These are phyloP conservation scores for Tenthredo distinguenda DNA, from an alignment of 2,888 invertebrate genomes.

Conservation along the genomic window DNA sequence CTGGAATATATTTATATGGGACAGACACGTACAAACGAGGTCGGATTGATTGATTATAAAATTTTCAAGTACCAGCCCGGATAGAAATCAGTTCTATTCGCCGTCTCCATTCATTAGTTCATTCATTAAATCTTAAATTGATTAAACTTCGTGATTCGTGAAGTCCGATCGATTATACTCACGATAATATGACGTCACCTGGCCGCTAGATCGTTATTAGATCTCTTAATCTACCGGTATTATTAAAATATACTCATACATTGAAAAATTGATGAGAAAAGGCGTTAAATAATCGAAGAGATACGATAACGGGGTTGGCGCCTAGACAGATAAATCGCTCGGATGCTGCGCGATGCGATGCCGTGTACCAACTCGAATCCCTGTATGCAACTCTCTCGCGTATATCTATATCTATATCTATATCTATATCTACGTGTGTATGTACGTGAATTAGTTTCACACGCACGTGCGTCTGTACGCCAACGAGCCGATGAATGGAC, in stretches of 20 bases:
- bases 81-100: not conserved
- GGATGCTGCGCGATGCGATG: not conserved
- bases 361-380: not conserved
- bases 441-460: conserved; percentile 38
- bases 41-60: conserved; percentile 11
- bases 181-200: not conserved
- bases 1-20: not conserved
- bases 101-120: not conserved
- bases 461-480: conserved; percentile 54
- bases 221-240: not conserved
- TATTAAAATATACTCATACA: not conserved
- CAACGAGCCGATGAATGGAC: conserved; percentile 71
- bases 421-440: not conserved
- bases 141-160: not conserved
- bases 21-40: not conserved
- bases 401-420: not conserved
- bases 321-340: conserved; percentile 44
- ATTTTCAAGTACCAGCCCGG: not conserved
- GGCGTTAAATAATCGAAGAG: not conserved
- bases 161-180: not conserved
- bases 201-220: not conserved
- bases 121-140: conserved; percentile 1
- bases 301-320: conserved; percentile 3
- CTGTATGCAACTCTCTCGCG: not conserved
- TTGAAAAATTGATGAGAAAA: not conserved